Conservation (phyloP, 2,888 invertebrate genomes). For the Cheilosia scutellata region DNA sequence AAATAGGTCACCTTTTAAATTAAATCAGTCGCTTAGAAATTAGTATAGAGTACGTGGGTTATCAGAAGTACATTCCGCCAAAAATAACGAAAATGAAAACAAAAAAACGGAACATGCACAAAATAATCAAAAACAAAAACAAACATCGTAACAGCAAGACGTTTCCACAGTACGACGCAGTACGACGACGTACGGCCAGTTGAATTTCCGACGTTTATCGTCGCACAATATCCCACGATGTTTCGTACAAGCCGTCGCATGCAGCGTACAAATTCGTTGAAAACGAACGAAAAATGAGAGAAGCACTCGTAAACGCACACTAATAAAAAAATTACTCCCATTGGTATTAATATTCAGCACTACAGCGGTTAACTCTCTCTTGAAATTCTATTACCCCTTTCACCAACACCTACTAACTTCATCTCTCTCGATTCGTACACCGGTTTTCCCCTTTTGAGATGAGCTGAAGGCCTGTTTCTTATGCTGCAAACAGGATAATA, state of each 20-base stretch:
- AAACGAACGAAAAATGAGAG: conserved; percentile 20
- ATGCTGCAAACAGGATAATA: too few relatives aligned
- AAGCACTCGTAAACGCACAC: not conserved
- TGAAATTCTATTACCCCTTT: not conserved
- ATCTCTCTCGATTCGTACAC: not conserved
- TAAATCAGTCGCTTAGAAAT: too few relatives aligned
- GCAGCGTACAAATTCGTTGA: conserved; percentile 22
- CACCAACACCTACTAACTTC: not conserved
- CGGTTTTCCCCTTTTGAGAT: too few relatives aligned
- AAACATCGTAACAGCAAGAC: conserved; percentile 42
- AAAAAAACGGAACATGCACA: conserved; percentile 36
- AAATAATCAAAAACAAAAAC: conserved; percentile 51
- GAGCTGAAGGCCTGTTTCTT: too few relatives aligned
- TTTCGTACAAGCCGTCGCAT: conserved; percentile 19
- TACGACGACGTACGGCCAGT: conserved; percentile 7
- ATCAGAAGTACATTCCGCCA: not conserved
- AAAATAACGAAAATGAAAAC: conserved; percentile 12
- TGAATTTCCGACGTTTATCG: conserved; percentile 50
- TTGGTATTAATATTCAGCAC: conserved; percentile 13
- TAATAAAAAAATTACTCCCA: not conserved
- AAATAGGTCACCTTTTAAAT: too few relatives aligned
- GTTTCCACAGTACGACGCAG: not conserved
- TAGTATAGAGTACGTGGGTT: too few relatives aligned
- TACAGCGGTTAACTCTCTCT: not conserved
- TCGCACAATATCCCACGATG: conserved; percentile 5